phyloP scores from a whole-genome alignment of 2,797 vertebrate genomes.

The Coilia nasus region DNA sequence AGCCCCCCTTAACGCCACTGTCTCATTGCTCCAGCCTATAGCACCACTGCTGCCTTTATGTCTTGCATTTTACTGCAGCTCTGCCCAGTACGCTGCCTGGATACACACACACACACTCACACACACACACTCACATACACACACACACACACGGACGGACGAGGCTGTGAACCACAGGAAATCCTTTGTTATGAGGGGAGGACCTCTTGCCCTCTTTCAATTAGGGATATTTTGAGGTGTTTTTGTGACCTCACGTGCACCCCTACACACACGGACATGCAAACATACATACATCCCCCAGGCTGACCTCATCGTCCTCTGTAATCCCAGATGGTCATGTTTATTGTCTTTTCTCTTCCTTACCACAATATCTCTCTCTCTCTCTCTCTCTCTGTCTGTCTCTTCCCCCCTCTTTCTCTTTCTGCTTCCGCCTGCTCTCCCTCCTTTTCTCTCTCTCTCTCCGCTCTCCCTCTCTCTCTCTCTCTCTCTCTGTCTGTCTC shows the following conservation, averaged over 20 bases:
- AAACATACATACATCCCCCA: background rate
- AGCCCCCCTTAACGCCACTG: background rate
- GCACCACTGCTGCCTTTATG: background rate
- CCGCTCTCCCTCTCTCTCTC: too few species aligned
- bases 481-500: too few species aligned
- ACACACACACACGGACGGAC: background rate
- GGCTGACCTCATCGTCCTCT: background rate
- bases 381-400: background rate
- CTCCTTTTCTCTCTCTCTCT: too few species aligned
- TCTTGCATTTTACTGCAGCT: slow-evolving; percentile 5
- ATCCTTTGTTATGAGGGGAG: background rate
- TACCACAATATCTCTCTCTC: background rate
- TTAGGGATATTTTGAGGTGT: slow-evolving; percentile 3
- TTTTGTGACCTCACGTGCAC: background rate
- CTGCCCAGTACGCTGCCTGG: background rate
- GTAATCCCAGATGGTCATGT: background rate
- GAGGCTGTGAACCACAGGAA: background rate
- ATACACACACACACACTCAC: background rate
- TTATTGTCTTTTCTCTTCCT: background rate
- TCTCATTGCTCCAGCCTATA: background rate
- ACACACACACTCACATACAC: background rate
- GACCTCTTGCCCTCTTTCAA: background rate
- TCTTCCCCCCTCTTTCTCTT: background rate
- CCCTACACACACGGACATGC: background rate
- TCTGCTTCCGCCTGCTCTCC: too few species aligned